These are phyloP conservation scores for Pelmatolapia mariae DNA, from an alignment of 2,113 vertebrate species.

Conservation along the genomic window DNA sequence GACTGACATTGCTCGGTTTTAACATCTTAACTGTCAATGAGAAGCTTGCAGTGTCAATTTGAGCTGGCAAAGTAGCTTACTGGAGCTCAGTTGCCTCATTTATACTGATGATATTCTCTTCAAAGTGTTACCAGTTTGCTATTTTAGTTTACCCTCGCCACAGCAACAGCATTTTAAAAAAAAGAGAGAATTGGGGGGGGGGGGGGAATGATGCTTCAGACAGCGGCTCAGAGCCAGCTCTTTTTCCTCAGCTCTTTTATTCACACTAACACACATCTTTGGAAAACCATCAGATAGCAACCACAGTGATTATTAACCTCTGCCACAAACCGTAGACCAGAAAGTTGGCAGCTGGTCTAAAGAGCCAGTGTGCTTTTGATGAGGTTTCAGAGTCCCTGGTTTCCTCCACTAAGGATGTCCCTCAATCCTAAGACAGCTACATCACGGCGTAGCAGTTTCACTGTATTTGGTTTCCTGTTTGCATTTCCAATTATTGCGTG, in stretches of 20 bases:
- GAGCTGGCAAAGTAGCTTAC: not conserved
- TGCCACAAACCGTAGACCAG: slow-evolving; percentile 25
- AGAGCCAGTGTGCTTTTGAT: slow-evolving; percentile 10
- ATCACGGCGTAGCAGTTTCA: not conserved
- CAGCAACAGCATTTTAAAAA: not conserved
- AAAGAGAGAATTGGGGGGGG: not conserved
- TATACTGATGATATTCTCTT: not conserved
- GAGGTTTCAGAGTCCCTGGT: slow-evolving; percentile 27
- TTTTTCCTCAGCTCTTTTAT: not conserved
- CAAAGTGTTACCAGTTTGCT: not conserved
- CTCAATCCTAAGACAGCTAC: not conserved
- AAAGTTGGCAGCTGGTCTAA: slow-evolving; percentile 17
- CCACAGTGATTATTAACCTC: slow-evolving; percentile 36
- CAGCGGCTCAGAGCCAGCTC: not conserved
- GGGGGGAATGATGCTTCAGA: not conserved
- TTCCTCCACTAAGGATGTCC: not conserved
- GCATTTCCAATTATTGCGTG: not conserved
- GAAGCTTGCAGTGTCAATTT: not conserved
- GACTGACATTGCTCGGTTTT: not conserved
- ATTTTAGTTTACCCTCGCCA: not conserved
- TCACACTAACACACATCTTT: not conserved
- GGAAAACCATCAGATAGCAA: slow-evolving; percentile 19
- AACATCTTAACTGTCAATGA: not conserved
- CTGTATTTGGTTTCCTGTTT: not conserved
- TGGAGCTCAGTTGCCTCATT: not conserved